Base-by-base conservation (phyloP, 2,113 vertebrate genomes). In the Accipiter cooperii region DNA sequence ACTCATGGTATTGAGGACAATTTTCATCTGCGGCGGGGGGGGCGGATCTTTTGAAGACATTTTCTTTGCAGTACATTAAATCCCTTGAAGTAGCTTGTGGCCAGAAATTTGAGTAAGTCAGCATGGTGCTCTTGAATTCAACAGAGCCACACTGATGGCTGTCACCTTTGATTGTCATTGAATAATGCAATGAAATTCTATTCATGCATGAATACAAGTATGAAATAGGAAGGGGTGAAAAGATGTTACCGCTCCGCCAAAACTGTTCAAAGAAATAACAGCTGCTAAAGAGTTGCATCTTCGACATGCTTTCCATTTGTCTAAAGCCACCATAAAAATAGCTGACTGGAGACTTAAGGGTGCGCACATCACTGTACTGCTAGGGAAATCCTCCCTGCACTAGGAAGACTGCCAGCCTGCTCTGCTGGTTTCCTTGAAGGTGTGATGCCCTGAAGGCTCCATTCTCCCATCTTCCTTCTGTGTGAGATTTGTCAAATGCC, bases 1-100 rank as follows among this genome's bases (percentile, higher is more conserved):
- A 55, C 47, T 97, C 75, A 20, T 70, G 49, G 51, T 94, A 91
- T 55, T 78, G 92, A 96, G 94, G 91, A 61, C 84, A 89, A 58
- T 80, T 93, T 76, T 38, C 38, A 38, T 38, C 38, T 38, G 38
- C 2, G 2, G 40, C 10, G 40, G 40, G 5, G 63, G 40, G 69
- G 26, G 5, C 69, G 55, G 49, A 5, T 40, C 47, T 86, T 96
- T 33, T 81, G 57, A 84, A 84, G 73, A 87, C 38, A 36, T 89
- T 70, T 87, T 85, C n/a, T 61, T 38, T 77, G 69, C n/a, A 70
- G 70, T 60, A 73, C 80, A 83, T 94, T 60, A 92, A 92, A 90
- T 75, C 36, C 34, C 60, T 79, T 86, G 65, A 84, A 95, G 84
- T 73, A 88, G 80, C 31, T 74, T 49, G 36, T 90, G 84, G 58